Percentiles rank a stretch among this genome's conserved stretches.
These are phyloP conservation scores for Blastobasis adustella DNA, from an alignment of 2,888 invertebrate genomes.

Conservation along the genomic window DNA sequence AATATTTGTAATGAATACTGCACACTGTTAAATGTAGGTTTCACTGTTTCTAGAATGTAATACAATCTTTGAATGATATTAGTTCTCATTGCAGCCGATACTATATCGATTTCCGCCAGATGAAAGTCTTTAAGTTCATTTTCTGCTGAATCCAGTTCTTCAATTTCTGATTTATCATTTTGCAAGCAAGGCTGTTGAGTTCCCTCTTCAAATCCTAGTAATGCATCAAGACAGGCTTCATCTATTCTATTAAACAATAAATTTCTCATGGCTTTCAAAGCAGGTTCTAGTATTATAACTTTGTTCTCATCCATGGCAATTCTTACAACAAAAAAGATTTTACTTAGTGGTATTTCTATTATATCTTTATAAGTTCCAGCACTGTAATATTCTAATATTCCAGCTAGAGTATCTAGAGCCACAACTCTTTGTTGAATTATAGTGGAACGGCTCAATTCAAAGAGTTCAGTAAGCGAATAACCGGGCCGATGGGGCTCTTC, in stretches of 20 bases:
- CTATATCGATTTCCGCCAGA: constrained; percentile 87
- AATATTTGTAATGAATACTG: constrained; percentile 86
- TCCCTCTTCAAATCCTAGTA: constrained; percentile 79
- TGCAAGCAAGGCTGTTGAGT: constrained; percentile 76
- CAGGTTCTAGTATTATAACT: constrained; percentile 81
- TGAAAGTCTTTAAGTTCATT: constrained; percentile 89
- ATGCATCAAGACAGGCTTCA: constrained; percentile 82
- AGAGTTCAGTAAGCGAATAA: constrained; percentile 91
- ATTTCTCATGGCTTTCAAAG: constrained; percentile 83
- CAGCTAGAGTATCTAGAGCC: constrained; percentile 86
- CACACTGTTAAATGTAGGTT: constrained; percentile 82
- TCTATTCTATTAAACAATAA: constrained; percentile 85
- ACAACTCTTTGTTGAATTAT: constrained; percentile 89
- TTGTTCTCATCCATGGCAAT: constrained; percentile 91
- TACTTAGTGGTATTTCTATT: constrained; percentile 84
- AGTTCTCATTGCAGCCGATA: constrained; percentile 82
- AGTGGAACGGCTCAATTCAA: constrained; percentile 84
- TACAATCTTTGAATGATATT: constrained; percentile 84
- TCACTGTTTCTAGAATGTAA: constrained; percentile 83
- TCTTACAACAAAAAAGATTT: constrained; percentile 85
- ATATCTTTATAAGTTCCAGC: constrained; percentile 85
- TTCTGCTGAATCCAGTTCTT: constrained; percentile 70
- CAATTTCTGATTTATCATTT: constrained; percentile 68
- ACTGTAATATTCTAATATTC: constrained; percentile 82
- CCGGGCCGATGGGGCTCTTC: constrained; percentile 94